Conservation (phyloP, 2,797 vertebrate species). For the Acanthurus tractus region DNA sequence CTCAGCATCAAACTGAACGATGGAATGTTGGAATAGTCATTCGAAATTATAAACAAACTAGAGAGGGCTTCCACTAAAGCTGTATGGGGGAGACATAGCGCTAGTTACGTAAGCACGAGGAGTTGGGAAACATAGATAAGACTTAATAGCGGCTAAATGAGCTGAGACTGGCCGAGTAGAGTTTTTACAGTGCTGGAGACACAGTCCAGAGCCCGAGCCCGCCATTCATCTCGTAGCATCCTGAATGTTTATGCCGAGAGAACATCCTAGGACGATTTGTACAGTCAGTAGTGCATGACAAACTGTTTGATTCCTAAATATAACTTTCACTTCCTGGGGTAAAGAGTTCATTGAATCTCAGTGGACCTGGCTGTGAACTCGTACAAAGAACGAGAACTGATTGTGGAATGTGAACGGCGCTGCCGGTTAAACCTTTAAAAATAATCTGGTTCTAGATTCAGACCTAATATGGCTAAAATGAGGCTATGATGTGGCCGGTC, state of each 20-base stretch:
- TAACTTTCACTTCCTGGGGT: constrained; percentile 67
- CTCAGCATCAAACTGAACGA: constrained; percentile 31
- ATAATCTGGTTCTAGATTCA: constrained; percentile 14
- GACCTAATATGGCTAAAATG: constrained; percentile 37
- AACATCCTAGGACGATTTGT: constrained; percentile 75
- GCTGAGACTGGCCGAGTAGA: constrained; percentile 64
- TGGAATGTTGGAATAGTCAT: constrained; percentile 53
- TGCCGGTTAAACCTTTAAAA: constrained; percentile 21
- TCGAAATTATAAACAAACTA: constrained; percentile 57
- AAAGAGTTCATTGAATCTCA: constrained; percentile 60
- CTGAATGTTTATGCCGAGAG: constrained; percentile 67
- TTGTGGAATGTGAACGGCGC: constrained; percentile 26
- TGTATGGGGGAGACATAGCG: constrained; percentile 31
- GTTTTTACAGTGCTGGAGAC: constrained; percentile 63
- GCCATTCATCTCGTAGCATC: constrained; percentile 56
- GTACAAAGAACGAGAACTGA: not conserved
- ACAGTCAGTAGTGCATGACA: constrained; percentile 52
- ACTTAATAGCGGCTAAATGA: constrained; percentile 59
- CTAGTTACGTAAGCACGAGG: constrained; percentile 43
- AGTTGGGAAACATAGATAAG: constrained; percentile 58
- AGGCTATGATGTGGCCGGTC: not conserved
- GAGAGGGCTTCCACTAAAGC: constrained; percentile 40
- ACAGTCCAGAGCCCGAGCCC: constrained; percentile 70
- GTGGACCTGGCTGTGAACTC: constrained; percentile 33
- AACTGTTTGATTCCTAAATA: constrained; percentile 65